Conservation (phyloP, 2,797 vertebrate genomes). For the Betta splendens region DNA sequence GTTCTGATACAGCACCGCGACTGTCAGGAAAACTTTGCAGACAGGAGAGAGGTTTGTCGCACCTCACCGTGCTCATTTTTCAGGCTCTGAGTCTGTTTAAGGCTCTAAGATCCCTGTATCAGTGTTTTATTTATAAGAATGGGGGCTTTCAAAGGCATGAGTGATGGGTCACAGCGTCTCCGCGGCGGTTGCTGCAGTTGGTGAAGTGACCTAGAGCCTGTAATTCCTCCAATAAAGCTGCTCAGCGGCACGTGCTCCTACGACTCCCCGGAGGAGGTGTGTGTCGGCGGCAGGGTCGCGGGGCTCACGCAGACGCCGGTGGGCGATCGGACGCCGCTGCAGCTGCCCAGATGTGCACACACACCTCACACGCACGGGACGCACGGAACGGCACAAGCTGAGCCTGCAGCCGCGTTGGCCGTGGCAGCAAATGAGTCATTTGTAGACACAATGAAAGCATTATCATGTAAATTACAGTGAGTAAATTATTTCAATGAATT, state of each 20-base stretch:
- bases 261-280: neutral
- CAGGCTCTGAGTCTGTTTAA: neutral
- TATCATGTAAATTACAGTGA: too few species aligned
- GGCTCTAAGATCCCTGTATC: neutral
- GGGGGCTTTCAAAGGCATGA: neutral
- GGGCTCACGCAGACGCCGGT: too few species aligned
- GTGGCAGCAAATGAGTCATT: too few species aligned
- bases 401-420: too few species aligned
- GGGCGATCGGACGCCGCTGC: too few species aligned
- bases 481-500: neutral
- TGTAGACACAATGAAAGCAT: too few species aligned
- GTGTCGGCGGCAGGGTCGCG: conserved; percentile 2
- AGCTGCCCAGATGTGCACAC: too few species aligned
- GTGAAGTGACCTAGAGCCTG: neutral
- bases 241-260: neutral
- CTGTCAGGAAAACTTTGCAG: neutral
- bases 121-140: neutral
- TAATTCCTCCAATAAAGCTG: neutral
- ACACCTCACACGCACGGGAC: too few species aligned
- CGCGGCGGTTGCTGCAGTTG: neutral
- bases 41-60: too few species aligned
- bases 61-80: too few species aligned
- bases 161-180: neutral
- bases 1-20: neutral
- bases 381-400: too few species aligned